Percentiles rank a stretch among this genome's conserved stretches.
These are phyloP conservation scores for Trachemys scripta DNA, from an alignment of 2,113 vertebrate genomes.

Conservation along the genomic window DNA sequence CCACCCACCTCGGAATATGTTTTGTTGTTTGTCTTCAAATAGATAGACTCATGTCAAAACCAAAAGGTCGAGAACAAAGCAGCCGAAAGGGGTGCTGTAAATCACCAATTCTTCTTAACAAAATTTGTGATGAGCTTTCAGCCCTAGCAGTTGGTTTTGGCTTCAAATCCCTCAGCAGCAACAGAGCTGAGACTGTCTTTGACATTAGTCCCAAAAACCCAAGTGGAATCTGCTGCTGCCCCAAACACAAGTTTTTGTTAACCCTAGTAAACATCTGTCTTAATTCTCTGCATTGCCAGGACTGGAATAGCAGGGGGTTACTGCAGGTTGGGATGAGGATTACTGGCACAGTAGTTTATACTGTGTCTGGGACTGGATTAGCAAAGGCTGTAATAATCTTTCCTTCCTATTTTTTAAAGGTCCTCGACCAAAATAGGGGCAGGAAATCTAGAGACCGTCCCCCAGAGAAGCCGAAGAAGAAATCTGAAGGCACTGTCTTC, in stretches of 20 bases:
- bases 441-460: slow-evolving; percentile 81
- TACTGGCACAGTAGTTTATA: neutral
- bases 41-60: neutral
- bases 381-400: neutral
- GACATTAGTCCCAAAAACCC: neutral
- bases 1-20: neutral
- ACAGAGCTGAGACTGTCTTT: neutral
- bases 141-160: neutral
- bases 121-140: neutral
- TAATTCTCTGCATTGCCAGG: neutral
- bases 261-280: neutral
- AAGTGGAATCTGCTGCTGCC: neutral
- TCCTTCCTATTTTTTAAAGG: slow-evolving; percentile 50
- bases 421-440: slow-evolving; percentile 79
- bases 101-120: neutral
- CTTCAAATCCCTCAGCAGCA: neutral
- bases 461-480: slow-evolving; percentile 69
- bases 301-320: neutral
- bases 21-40: neutral
- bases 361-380: neutral
- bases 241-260: neutral
- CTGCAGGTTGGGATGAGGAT: neutral
- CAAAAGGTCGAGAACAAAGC: neutral
- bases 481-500: slow-evolving; percentile 77
- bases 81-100: neutral